A percentile compares a stretch with the other conserved stretches of the same genome.
phyloP scores from a whole-genome alignment of 64 coral and sea anemone species.

The Astreopora myriophthalma region DNA sequence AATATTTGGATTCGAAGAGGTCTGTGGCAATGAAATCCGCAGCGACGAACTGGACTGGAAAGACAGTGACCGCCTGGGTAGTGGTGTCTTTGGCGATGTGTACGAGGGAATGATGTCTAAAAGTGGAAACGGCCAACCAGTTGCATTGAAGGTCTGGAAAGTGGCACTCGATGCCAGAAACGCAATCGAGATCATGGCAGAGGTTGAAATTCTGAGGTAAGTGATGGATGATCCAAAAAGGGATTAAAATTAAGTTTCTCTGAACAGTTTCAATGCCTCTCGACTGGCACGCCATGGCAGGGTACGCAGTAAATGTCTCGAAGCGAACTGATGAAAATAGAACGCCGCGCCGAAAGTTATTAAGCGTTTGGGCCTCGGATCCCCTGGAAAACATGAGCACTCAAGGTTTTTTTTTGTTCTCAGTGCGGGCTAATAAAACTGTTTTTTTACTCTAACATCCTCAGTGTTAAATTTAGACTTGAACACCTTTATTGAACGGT shows the following conservation, averaged over 20 bases:
- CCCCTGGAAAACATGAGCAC: too few species aligned
- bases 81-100: background rate
- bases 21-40: background rate
- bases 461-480: background rate
- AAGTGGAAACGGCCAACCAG: background rate
- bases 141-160: background rate
- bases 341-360: too few species aligned
- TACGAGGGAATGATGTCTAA: background rate
- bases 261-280: background rate
- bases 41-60: background rate
- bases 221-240: background rate
- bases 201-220: conserved; percentile 25
- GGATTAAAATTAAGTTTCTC: background rate
- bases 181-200: background rate
- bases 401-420: too few species aligned
- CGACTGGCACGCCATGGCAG: too few species aligned
- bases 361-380: too few species aligned
- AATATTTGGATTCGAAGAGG: conserved; percentile 11
- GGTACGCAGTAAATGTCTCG: background rate
- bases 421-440: too few species aligned
- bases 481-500: background rate
- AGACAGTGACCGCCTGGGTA: background rate
- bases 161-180: background rate
- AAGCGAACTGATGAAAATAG: too few species aligned
- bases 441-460: too few species aligned